Evolutionary conservation across 2,888 invertebrate genomes (phyloP), one percentile per base, ranked within the genome.

Genomic region (Leucophenga maculata): DNA sequence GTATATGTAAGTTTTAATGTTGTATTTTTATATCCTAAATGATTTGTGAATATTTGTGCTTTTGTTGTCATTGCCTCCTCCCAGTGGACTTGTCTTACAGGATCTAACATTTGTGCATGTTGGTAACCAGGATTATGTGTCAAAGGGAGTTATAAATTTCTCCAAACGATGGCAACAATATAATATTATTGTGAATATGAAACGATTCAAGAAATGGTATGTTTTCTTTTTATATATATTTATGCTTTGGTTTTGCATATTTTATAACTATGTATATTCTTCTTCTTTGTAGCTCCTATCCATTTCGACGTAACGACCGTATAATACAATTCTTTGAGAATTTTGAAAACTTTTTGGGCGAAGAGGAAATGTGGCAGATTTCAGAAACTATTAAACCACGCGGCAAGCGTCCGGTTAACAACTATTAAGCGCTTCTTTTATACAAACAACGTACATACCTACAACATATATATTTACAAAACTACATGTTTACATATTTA

Each of bases 141-240:
- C 93, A 11, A 96, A 97, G 82, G 95, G 95, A 70, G 92, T 92
- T 74, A 94, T 98, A 67, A 98, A 98, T 88, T 99, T 99, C 89
- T 96, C 97, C 13, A 99, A 99, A 90, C 91, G 99, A 79, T 99
- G 98, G 98, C 98, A 99, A 88, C 98, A 99, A 89, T 98, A 96
- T 88, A 95, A 97, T 86, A 98, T 99, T 76, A 94, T 99, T 86
- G 98, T 98, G 88, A 98, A 97, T 87, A 97, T 99, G 96, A 95
- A 97, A 87, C 92, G 97, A 87, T 98, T 99, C 89, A 97, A 97
- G 86, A 96, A 96, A 91, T 96, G 97, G 98, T 98, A 89, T 62
- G 60, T 13, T 16, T 67, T n/a, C 60, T 0, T 22, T 44, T 20
- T 57, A 26, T 22, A 55, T 32, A n/a, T 9, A 13, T 59, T 11